A percentile compares a stretch with the other conserved stretches of the same genome.
Conservation (phyloP, 2,113 vertebrate genomes). For the Cephalopholis sonnerati region DNA sequence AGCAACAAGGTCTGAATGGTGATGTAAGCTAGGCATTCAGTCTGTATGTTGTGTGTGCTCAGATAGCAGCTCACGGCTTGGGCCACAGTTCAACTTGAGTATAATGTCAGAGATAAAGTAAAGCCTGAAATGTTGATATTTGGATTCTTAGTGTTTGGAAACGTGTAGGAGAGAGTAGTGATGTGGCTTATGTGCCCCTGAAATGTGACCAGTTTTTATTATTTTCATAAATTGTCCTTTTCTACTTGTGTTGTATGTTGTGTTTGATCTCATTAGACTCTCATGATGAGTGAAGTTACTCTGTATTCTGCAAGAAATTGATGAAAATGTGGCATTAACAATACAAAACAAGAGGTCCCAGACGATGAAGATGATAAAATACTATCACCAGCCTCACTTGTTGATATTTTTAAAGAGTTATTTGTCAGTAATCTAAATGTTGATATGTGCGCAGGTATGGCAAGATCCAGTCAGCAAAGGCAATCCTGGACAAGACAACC, state of each 20-base stretch:
- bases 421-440: conserved; percentile 30
- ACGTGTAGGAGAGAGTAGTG: background rate
- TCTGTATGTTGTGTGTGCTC: conserved; percentile 42
- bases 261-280: background rate
- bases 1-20: conserved; percentile 77
- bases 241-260: background rate
- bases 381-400: background rate
- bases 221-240: background rate
- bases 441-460: conserved; percentile 90
- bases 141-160: conserved; percentile 1
- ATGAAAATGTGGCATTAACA: background rate
- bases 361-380: background rate
- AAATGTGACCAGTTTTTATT: conserved; percentile 1
- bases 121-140: conserved; percentile 13
- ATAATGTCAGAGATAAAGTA: conserved; percentile 29
- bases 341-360: background rate
- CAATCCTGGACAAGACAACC: conserved; percentile 99
- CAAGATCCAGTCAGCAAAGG: conserved; percentile 99
- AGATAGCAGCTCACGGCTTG: conserved; percentile 37
- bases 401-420: background rate
- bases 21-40: conserved; percentile 74
- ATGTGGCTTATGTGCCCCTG: background rate
- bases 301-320: background rate
- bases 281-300: background rate
- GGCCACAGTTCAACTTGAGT: conserved; percentile 52